Conservation (phyloP, 2,888 invertebrate genomes). For the Meiosimyza decipiens region DNA sequence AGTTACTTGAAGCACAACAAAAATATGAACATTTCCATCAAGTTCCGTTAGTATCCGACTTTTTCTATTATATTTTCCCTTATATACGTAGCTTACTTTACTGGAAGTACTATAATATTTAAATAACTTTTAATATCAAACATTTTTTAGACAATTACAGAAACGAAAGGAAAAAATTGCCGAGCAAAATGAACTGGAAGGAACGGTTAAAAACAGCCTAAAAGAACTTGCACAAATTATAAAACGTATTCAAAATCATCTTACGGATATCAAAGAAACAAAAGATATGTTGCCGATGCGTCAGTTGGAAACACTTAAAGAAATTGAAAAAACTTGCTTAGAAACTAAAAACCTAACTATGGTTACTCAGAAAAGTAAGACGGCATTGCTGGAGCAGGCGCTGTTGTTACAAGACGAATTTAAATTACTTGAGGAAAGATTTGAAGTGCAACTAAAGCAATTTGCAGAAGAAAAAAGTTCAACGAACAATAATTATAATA, state of each 20-base stretch:
- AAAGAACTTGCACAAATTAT: constrained; percentile 47
- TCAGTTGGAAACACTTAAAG: constrained; percentile 43
- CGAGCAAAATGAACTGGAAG: constrained; percentile 37
- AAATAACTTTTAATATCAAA: too few relatives aligned
- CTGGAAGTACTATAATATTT: too few relatives aligned
- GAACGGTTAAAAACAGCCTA: constrained; percentile 23
- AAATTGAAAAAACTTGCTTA: constrained; percentile 37
- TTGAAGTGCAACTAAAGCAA: constrained; percentile 36
- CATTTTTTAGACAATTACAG: constrained; percentile 21
- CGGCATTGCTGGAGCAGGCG: constrained; percentile 22
- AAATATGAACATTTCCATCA: too few relatives aligned
- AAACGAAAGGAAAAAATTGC: constrained; percentile 45
- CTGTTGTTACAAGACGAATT: constrained; percentile 32
- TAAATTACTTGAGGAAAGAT: constrained; percentile 24
- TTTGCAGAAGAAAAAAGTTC: constrained; percentile 30
- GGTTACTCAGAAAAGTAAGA: constrained; percentile 17
- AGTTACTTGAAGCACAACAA: too few relatives aligned
- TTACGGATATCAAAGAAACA: constrained; percentile 44
- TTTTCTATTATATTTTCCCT: too few relatives aligned
- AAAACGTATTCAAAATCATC: constrained; percentile 39
- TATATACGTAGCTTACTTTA: too few relatives aligned
- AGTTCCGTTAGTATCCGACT: too few relatives aligned
- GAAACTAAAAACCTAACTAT: constrained; percentile 12
- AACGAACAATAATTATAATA: background rate
- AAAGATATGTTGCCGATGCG: constrained; percentile 44